Evolutionary conservation across 2,888 invertebrate species (phyloP), one percentile per base, ranked within the genome.

Genomic region (Callyntrura sp.): DNA sequence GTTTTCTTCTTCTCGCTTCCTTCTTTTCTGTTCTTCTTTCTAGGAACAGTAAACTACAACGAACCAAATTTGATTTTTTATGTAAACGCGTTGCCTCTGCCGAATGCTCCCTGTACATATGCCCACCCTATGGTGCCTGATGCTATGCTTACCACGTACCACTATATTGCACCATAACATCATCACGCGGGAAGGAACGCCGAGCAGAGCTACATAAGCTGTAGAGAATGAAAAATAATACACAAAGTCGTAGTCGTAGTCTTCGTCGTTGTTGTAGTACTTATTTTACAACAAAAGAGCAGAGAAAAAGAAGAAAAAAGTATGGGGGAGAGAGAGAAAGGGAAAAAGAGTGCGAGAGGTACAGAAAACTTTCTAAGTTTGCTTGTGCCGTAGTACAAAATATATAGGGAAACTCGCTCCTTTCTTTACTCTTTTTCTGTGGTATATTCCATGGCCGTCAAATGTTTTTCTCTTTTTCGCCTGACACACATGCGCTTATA

Each of bases 401-500:
- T 14, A 87, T 14, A 48, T 79, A 68, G 60, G 62, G 65, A 55
- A 76, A 65, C 85, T 78, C 78, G 65, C 60, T 85, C 62, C 86
- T 87, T 81, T 81, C 88, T 83, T 88, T 88, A 65, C 89, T 73
- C 81, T 88, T 83, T 89, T 89, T 89, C 84, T 84, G 78, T 90
- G 88, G 83, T 84, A 60, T 88, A 88, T 88, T 73, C 90, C 90
- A 92, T 92, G 92, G 92, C 92, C 92, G 92, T 92, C 92, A 92
- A 92, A 85, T 90, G 90, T 85, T 90, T 85, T 83, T 88, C 88
- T 78, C 84, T 86, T 88, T 90, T 85, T 90, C 85, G 62, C 85
- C 87, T 89, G 90, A 92, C 92, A 90, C 92, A 92, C 92, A 92
- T 93, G 93, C 93, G 93, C 93, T 91, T 90, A 65, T 81, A 88